Conservation (phyloP, 2,888 invertebrate species). For the Acronicta psi region DNA sequence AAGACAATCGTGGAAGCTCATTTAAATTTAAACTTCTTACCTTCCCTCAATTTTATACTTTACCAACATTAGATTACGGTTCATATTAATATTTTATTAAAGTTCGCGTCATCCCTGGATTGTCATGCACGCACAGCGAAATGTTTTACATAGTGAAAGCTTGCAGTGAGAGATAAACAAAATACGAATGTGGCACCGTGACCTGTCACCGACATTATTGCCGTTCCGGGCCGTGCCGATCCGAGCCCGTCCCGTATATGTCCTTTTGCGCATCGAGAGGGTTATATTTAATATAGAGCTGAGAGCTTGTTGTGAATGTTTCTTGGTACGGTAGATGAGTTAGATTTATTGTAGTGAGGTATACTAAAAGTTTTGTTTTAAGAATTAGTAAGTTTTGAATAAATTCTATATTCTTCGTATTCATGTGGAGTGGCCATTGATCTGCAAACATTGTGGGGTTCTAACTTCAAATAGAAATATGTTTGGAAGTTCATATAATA, state of each 20-base stretch:
- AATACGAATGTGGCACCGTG: constrained; percentile 62
- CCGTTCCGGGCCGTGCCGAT: constrained; percentile 40
- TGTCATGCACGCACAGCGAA: constrained; percentile 55
- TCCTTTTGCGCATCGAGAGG: constrained; percentile 48
- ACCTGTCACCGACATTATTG: constrained; percentile 58
- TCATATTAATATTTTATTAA: constrained; percentile 21
- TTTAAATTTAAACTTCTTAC: constrained; percentile 71
- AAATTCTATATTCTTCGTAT: no score
- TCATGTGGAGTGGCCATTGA: no score
- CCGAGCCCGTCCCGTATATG: constrained; percentile 24
- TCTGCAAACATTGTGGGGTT: no score
- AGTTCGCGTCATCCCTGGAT: constrained; percentile 28
- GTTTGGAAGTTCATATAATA: no score
- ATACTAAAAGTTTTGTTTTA: not conserved
- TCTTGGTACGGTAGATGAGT: not conserved
- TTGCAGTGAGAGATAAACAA: constrained; percentile 64
- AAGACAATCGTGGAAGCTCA: constrained; percentile 70
- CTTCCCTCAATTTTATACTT: constrained; percentile 45
- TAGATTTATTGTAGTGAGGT: not conserved
- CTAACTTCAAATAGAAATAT: no score
- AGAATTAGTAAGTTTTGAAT: no score
- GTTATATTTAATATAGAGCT: constrained; percentile 4
- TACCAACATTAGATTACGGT: constrained; percentile 29
- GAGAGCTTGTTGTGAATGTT: constrained; percentile 13
- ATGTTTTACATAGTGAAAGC: constrained; percentile 75